phyloP scores from a whole-genome alignment of 2,113 vertebrate species.

The Lepidothrix coronata region DNA sequence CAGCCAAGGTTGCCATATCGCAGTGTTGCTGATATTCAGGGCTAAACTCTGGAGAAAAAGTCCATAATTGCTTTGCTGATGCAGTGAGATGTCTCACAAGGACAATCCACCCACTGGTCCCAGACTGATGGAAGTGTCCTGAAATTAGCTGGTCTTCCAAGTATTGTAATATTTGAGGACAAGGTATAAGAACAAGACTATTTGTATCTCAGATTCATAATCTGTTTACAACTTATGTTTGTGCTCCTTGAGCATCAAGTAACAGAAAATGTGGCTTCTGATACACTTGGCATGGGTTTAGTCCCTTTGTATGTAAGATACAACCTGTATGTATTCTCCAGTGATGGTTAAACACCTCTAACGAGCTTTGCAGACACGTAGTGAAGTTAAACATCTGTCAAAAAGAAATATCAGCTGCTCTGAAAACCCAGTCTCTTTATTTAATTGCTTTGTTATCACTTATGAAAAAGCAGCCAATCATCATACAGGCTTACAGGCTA shows the following conservation, averaged over 20 bases:
- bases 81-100: rapidly evolving
- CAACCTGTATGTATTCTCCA: background rate
- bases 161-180: background rate
- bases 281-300: background rate
- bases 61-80: background rate
- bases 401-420: background rate
- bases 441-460: background rate
- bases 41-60: background rate
- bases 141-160: background rate
- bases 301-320: background rate
- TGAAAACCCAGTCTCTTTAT: background rate
- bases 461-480: background rate
- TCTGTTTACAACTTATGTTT: background rate
- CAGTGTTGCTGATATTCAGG: background rate
- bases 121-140: background rate
- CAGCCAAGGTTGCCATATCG: background rate
- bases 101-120: background rate
- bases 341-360: background rate
- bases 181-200: background rate
- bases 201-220: background rate
- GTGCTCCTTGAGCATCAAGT: background rate
- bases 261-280: background rate
- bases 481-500: background rate
- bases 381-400: background rate
- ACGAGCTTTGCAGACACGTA: background rate